Evolutionary conservation across 2,797 vertebrate genomes (phyloP).

Genomic region (Mionectes olivaceus): DNA sequence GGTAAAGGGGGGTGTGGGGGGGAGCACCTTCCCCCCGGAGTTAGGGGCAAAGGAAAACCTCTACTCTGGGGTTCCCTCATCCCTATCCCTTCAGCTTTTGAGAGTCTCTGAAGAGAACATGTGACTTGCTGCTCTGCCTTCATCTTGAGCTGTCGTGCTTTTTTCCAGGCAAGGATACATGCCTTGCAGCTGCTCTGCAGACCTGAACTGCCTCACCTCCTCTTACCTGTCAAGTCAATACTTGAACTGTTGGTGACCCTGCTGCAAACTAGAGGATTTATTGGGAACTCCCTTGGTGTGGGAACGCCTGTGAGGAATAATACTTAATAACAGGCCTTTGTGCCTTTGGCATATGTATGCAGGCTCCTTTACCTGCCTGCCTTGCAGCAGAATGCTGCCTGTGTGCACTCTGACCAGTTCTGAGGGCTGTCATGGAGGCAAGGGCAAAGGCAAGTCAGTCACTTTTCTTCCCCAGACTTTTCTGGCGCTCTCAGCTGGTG

Average conservation of each 20-base stretch:
- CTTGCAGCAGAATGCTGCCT: background rate
- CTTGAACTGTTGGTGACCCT: background rate
- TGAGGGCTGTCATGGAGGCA: background rate
- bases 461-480: background rate
- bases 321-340: background rate
- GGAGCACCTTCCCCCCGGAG: too few relatives aligned
- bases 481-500: background rate
- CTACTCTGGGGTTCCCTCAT: too few relatives aligned
- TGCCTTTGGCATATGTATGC: background rate
- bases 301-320: background rate
- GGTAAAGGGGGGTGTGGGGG: too few relatives aligned
- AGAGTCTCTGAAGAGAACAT: background rate
- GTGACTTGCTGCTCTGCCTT: background rate
- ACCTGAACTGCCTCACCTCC: background rate
- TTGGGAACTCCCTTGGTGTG: background rate
- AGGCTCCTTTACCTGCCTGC: background rate
- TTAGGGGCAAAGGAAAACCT: too few relatives aligned
- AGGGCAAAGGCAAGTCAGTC: background rate
- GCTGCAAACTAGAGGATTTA: background rate
- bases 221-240: background rate
- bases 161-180: background rate
- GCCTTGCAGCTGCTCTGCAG: background rate
- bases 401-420: background rate
- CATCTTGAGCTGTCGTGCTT: background rate
- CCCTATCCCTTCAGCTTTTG: too few relatives aligned